A percentile compares a stretch with the other conserved stretches of the same genome.
Conservation (phyloP, 2,113 vertebrate species). For the Ailurus styani region DNA sequence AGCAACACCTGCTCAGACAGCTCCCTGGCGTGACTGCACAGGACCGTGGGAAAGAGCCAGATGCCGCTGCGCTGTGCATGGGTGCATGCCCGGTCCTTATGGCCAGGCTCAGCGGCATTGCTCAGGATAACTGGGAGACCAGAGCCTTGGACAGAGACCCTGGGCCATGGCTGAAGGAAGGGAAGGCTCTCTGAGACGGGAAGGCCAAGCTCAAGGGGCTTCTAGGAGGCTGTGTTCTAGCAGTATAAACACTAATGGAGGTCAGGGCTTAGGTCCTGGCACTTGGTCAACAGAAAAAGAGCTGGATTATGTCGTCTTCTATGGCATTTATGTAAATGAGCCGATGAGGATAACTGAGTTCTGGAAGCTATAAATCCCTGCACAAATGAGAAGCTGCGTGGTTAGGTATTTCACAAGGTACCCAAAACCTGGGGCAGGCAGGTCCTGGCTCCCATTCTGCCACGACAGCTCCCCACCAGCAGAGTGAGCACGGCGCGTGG, state of each 20-base stretch:
- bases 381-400: not conserved
- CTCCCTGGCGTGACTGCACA: not conserved
- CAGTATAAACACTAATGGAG: not conserved
- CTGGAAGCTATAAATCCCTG: conserved; percentile 21
- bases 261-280: rapidly evolving
- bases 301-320: conserved; percentile 12
- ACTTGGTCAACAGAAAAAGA: conserved; percentile 31
- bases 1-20: not conserved
- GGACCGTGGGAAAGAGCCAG: not conserved
- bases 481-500: not conserved
- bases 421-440: not conserved
- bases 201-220: not conserved
- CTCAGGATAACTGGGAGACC: not conserved
- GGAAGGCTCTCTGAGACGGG: not conserved
- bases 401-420: not conserved
- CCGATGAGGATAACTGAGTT: not conserved
- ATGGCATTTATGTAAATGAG: conserved; percentile 42
- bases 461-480: not conserved
- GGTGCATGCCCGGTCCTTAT: rapidly evolving
- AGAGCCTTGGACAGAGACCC: not conserved
- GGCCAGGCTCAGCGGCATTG: not conserved
- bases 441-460: not conserved
- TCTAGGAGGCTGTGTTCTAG: not conserved
- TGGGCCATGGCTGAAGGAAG: not conserved
- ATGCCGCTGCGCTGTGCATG: rapidly evolving